Evolutionary conservation across 1,140 invertebrate species (phyloP).

Genomic region (Caerostris darwini): DNA sequence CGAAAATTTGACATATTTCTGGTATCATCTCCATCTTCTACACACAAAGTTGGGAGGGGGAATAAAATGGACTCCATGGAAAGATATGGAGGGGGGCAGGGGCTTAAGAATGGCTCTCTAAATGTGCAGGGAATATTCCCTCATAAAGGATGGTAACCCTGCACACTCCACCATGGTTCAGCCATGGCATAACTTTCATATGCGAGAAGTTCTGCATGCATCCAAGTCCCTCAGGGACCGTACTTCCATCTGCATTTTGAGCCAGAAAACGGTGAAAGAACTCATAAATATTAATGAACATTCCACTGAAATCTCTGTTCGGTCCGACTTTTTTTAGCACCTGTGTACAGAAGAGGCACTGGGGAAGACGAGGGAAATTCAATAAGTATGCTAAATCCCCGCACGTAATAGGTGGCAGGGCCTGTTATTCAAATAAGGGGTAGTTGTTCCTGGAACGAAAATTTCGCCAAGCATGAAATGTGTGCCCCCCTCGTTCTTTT

Average conservation of each 20-base stretch:
- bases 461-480: slow-evolving; percentile 36
- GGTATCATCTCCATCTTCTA: background rate
- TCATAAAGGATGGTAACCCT: slow-evolving; percentile 10
- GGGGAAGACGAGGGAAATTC: slow-evolving; percentile 5
- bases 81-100: background rate
- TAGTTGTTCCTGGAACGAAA: slow-evolving; percentile 4
- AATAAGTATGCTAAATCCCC: slow-evolving; percentile 68
- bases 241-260: slow-evolving; percentile 34
- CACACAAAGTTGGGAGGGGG: background rate
- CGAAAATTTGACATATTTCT: background rate
- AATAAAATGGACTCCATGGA: background rate
- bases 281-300: slow-evolving; percentile 65
- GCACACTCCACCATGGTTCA: too few relatives aligned
- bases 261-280: background rate
- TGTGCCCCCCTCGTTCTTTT: background rate
- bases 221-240: slow-evolving; percentile 22
- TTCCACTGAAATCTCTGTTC: slow-evolving; percentile 48
- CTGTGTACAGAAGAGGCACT: background rate
- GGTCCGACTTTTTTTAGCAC: slow-evolving; percentile 60
- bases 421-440: slow-evolving; percentile 53
- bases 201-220: background rate
- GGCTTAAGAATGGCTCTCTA: background rate
- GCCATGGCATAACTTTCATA: slow-evolving; percentile 1
- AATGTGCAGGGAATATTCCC: background rate
- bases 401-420: slow-evolving; percentile 57